A percentile compares a stretch with the other conserved stretches of the same genome.
phyloP scores from a whole-genome alignment of 2,888 invertebrate genomes.

The Leistus spinibarbis region DNA sequence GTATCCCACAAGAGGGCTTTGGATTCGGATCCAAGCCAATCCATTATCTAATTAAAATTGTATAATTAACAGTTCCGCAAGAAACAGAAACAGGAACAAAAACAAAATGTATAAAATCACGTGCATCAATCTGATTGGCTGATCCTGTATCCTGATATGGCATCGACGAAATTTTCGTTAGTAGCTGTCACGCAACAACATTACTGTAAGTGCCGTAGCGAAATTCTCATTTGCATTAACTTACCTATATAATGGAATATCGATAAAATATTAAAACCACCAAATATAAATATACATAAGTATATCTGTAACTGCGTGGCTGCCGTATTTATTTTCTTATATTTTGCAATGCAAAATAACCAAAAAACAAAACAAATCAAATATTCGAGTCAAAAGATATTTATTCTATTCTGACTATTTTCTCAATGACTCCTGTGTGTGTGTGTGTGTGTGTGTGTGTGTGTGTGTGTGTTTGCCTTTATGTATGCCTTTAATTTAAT shows the following conservation, averaged over 20 bases:
- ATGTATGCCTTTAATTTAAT: too few species aligned
- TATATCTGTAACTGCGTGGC: too few species aligned
- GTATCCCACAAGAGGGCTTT: not conserved
- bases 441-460: too few species aligned
- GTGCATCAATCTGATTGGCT: not conserved
- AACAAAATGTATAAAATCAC: not conserved
- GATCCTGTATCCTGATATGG: not conserved
- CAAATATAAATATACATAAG: too few species aligned
- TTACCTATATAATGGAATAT: not conserved
- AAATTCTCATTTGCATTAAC: not conserved
- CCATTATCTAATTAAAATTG: not conserved
- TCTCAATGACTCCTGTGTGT: too few species aligned
- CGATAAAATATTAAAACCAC: not conserved
- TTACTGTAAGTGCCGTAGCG: not conserved
- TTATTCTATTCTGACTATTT: too few species aligned
- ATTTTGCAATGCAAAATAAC: too few species aligned
- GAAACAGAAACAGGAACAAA: not conserved
- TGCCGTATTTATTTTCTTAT: too few species aligned
- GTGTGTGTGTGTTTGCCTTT: too few species aligned
- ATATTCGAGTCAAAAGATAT: too few species aligned
- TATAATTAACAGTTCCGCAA: not conserved
- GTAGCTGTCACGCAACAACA: not conserved
- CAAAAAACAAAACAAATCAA: too few species aligned
- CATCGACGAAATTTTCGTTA: not conserved
- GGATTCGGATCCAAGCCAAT: not conserved